Conservation (phyloP, 1,140 invertebrate genomes). For the Bombus confusus region DNA sequence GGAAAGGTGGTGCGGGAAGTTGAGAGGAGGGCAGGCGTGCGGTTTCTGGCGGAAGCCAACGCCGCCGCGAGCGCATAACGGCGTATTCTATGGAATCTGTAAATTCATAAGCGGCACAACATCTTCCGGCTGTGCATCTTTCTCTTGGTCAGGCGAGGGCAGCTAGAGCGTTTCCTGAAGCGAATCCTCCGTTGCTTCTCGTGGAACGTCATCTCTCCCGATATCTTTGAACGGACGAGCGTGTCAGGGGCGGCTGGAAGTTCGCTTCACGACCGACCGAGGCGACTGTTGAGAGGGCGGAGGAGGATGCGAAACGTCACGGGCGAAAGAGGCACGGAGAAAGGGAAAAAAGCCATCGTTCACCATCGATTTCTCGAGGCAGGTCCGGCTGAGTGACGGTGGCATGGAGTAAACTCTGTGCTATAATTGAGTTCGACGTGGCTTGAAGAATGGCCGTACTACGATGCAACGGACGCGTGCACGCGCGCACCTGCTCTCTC, state of each 20-base stretch:
- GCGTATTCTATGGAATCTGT: not conserved
- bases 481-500: not conserved
- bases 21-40: not conserved
- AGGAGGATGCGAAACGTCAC: no score
- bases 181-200: not conserved
- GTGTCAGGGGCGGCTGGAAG: not conserved
- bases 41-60: slow-evolving; percentile 32
- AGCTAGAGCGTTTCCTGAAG: no score
- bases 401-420: slow-evolving; percentile 59
- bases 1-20: not conserved
- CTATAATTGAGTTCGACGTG: slow-evolving; percentile 67
- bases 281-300: not conserved
- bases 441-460: slow-evolving; percentile 50
- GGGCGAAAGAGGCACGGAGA: not conserved
- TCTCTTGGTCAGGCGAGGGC: not conserved
- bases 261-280: not conserved
- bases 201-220: slow-evolving; percentile 15
- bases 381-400: slow-evolving; percentile 56
- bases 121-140: not conserved
- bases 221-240: slow-evolving; percentile 22
- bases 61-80: not conserved
- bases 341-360: slow-evolving; percentile 60
- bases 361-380: slow-evolving; percentile 67
- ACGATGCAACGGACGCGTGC: slow-evolving; percentile 21
- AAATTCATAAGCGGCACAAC: slow-evolving; percentile 42